phyloP scores from a whole-genome alignment of 2,888 invertebrate genomes.

The Cenopis cana region DNA sequence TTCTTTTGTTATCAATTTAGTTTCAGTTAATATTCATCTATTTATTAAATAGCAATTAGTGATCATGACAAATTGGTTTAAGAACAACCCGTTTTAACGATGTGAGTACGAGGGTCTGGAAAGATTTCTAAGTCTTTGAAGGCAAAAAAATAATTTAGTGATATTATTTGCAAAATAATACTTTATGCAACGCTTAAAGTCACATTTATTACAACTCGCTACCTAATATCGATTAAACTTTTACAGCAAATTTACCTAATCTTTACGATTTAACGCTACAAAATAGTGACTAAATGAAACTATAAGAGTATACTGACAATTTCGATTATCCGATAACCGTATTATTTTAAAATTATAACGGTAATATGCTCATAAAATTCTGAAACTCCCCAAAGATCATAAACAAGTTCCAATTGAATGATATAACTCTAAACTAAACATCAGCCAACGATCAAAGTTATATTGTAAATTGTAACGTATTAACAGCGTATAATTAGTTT shows the following conservation, averaged over 20 bases:
- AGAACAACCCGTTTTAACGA: neutral
- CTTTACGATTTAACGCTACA: conserved; percentile 51
- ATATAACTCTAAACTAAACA: conserved; percentile 29
- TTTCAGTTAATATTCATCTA: neutral
- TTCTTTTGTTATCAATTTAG: neutral
- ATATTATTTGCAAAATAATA: conserved; percentile 5
- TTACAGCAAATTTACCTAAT: conserved; percentile 58
- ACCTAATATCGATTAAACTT: conserved; percentile 62
- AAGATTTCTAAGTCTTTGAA: neutral
- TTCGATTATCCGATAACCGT: conserved; percentile 1
- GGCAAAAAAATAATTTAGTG: neutral
- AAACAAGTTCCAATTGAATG: conserved; percentile 1
- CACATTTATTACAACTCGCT: conserved; percentile 79
- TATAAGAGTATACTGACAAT: conserved; percentile 16
- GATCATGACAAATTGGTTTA: neutral
- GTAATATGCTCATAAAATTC: conserved; percentile 12
- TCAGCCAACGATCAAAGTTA: conserved; percentile 38
- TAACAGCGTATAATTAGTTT: conserved; percentile 57
- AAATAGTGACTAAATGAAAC: conserved; percentile 44
- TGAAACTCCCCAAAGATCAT: neutral
- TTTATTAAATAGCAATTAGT: neutral
- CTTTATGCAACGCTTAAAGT: conserved; percentile 65
- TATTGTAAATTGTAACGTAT: conserved; percentile 49
- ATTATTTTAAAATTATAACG: conserved; percentile 16
- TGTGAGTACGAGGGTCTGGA: neutral